Evolutionary conservation across 2,888 invertebrate genomes (phyloP).

Genomic region (Plagodis dolabraria): DNA sequence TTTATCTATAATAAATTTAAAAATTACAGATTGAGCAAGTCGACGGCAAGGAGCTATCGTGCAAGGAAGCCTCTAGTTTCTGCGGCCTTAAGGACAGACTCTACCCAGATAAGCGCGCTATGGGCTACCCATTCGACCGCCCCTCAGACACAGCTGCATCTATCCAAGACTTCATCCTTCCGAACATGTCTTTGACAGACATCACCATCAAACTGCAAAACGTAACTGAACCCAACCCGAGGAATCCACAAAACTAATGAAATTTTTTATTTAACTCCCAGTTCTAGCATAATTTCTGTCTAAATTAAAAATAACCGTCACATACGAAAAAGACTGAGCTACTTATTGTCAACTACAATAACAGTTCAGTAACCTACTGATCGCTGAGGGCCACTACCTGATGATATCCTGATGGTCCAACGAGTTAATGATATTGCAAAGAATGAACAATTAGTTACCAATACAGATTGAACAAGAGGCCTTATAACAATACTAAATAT

Average conservation of each 20-base stretch:
- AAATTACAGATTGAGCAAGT: slow-evolving; percentile 63
- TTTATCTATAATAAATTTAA: no score
- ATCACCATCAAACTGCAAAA: slow-evolving; percentile 86
- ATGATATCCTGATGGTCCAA: no score
- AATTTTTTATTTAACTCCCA: neutral
- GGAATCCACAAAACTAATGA: slow-evolving; percentile 51
- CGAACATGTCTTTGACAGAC: slow-evolving; percentile 89
- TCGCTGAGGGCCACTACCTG: no score
- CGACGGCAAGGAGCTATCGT: slow-evolving; percentile 68
- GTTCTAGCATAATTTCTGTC: neutral
- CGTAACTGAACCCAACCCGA: slow-evolving; percentile 71
- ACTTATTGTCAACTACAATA: no score
- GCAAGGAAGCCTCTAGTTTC: slow-evolving; percentile 91
- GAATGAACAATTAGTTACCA: no score
- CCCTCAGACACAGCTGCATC: slow-evolving; percentile 84
- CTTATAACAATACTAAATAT: no score
- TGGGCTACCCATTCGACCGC: slow-evolving; percentile 94
- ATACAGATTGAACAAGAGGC: no score
- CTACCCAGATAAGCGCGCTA: slow-evolving; percentile 92
- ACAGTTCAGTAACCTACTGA: no score
- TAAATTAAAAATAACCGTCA: no score
- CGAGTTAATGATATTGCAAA: no score
- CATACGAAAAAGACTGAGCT: no score
- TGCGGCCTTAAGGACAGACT: slow-evolving; percentile 91
- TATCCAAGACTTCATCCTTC: slow-evolving; percentile 87